A percentile compares a stretch with the other conserved stretches of the same genome.
Conservation (phyloP, 2,113 vertebrate species). For the Tragulus kanchil region DNA sequence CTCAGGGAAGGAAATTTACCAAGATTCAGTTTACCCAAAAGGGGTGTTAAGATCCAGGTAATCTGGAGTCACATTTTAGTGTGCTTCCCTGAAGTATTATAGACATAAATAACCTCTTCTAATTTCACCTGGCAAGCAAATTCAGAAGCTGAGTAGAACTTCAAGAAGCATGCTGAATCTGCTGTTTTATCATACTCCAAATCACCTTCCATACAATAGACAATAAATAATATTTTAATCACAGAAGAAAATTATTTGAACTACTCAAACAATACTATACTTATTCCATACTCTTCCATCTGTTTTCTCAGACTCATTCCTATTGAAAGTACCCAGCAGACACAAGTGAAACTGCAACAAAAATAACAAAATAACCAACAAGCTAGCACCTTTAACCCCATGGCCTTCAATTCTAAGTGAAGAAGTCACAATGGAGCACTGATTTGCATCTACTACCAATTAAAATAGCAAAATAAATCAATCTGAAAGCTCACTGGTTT, state of each 20-base stretch:
- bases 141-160: slow-evolving; percentile 50
- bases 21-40: slow-evolving; percentile 52
- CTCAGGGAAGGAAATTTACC: neutral
- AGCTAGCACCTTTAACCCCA: neutral
- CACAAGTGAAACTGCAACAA: slow-evolving; percentile 30
- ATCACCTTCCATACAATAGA: slow-evolving; percentile 57
- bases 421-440: neutral
- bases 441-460: slow-evolving; percentile 34
- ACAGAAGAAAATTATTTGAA: slow-evolving; percentile 46
- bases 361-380: slow-evolving; percentile 23
- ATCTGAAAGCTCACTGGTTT: slow-evolving; percentile 59
- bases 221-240: slow-evolving; percentile 51
- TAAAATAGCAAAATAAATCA: slow-evolving; percentile 52
- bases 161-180: slow-evolving; percentile 64
- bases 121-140: slow-evolving; percentile 73
- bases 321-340: slow-evolving; percentile 34
- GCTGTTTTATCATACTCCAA: slow-evolving; percentile 33
- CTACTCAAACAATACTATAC: neutral
- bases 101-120: slow-evolving; percentile 74
- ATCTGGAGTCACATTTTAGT: slow-evolving; percentile 54
- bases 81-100: slow-evolving; percentile 55
- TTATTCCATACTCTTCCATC: neutral
- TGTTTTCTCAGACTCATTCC: neutral
- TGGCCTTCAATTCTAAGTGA: neutral
- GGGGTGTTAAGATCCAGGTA: slow-evolving; percentile 59